phyloP scores from a whole-genome alignment of 2,797 vertebrate genomes.

The Pachyuromys duprasi region DNA sequence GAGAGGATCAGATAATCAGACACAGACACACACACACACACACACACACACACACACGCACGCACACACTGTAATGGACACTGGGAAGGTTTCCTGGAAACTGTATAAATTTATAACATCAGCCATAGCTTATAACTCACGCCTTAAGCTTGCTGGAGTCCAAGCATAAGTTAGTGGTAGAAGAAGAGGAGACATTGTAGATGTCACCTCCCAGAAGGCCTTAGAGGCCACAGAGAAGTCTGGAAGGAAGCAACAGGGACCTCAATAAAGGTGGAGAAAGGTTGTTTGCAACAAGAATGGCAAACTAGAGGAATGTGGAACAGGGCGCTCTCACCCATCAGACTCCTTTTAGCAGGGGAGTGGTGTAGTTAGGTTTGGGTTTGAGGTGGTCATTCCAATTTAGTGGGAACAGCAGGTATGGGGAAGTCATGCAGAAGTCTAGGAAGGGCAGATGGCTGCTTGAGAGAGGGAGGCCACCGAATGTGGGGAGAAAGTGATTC shows the following conservation, averaged over 20 bases:
- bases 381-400: background rate
- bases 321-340: background rate
- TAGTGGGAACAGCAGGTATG: background rate
- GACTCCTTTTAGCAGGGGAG: background rate
- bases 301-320: background rate
- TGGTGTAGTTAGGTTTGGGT: background rate
- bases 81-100: background rate
- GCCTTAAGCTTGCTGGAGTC: background rate
- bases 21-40: background rate
- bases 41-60: background rate
- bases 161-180: background rate
- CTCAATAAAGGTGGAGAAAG: background rate
- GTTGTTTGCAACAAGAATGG: background rate
- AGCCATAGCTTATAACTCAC: background rate
- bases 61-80: background rate
- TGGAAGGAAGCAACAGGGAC: background rate
- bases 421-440: background rate
- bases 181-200: background rate
- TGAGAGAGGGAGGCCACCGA: background rate
- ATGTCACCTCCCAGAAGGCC: background rate
- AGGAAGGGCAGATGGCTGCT: background rate
- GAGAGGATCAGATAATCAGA: slow-evolving; percentile 9
- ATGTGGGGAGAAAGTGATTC: background rate
- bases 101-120: background rate
- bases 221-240: background rate